Evolutionary conservation across 2,113 vertebrate species (phyloP), one percentile per base, ranked within the genome.

Genomic region (Xyrauchen texanus): DNA sequence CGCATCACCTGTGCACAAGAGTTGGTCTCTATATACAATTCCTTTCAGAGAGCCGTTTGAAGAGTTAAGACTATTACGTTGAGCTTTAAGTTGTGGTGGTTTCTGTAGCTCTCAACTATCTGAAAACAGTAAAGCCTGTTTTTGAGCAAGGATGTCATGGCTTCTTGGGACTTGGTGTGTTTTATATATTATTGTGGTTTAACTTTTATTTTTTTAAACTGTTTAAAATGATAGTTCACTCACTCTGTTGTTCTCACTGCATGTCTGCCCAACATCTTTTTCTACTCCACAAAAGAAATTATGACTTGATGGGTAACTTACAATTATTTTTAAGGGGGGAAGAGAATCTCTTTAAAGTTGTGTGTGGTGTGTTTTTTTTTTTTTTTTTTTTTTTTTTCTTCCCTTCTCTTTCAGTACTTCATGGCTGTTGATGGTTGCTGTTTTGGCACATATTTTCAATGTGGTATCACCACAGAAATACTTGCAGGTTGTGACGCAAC

Each of bases 371-470:
- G n/a, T n/a, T n/a, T n/a, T n/a, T n/a, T n/a, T n/a, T n/a, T 0
- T 12, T 8, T 13, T 13, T 57, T 9, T n/a, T 4, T 5, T 5
- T 1, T 45, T n/a, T n/a, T n/a, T n/a, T n/a, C 21, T 34, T 8
- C 15, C 5, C 12, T 0, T 71, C 34, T 58, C 8, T n/a, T 9
- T 53, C 0, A 93, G 92, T 44, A 55, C 88, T 4, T 69, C 85
- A 68, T 90, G 89, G 90, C 82, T 77, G 82, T 62, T 89, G 64
- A 21, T 89, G 79, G 69, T 83, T 21, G 71, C 80, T 13, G 12
- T 69, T 57, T 71, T 78, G 55, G 72, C 83, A 80, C 86, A 89
- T 77, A 82, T 81, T 62, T 53, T 11, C 5, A 34, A 45, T 42
- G 76, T 82, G 16, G 8, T 74, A 42, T 58, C 79, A 60, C 72